Base-by-base conservation (phyloP, 2,888 invertebrate species). In the Dasypogon diadema region DNA sequence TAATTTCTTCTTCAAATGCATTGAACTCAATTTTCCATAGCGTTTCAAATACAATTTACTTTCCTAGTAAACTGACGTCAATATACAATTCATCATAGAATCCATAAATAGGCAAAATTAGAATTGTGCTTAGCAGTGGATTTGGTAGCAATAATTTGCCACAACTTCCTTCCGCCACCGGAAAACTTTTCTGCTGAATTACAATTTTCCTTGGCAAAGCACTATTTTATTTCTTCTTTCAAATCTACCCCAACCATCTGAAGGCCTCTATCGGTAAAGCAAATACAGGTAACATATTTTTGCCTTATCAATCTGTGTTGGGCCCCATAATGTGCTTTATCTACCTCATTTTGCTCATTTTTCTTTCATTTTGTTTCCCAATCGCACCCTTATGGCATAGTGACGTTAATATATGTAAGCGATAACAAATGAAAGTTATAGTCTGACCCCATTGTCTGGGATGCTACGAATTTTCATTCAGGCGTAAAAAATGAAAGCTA, bases 101-200 rank as follows among this genome's bases (percentile, higher is more conserved):
- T 42, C 42, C 42, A 42, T 42, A 42, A 42, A 42, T 42, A 42
- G 42, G 42, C 42, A 12, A 42, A 42, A 42, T 30, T 42, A 42
- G 42, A 42, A 42, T 12, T 12, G 42, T 42, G 42, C 42, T 42
- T 42, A 12, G 42, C n/a, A n/a, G n/a, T 12, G 42, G n/a, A 8
- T 42, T 42, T 12, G n/a, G n/a, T 42, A 42, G 42, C 42, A 42
- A 42, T 42, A 42, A 42, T 42, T 42, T 42, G 42, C 42, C 42
- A 12, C 8, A 2, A 42, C 12, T 42, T 42, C 42, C 42, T 42
- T 42, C 42, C 42, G 42, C 12, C 8, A 42, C 42, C 42, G 42
- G 42, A 42, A 42, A 42, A 42, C 42, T 42, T 42, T 42, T 42
- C 42, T 42, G 12, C 42, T 42, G 42, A 42, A 42, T 42, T 42